Evolutionary conservation across 2,797 vertebrate genomes (phyloP), one percentile per base, ranked within the genome.

Genomic region (Sebastes iracundus): DNA sequence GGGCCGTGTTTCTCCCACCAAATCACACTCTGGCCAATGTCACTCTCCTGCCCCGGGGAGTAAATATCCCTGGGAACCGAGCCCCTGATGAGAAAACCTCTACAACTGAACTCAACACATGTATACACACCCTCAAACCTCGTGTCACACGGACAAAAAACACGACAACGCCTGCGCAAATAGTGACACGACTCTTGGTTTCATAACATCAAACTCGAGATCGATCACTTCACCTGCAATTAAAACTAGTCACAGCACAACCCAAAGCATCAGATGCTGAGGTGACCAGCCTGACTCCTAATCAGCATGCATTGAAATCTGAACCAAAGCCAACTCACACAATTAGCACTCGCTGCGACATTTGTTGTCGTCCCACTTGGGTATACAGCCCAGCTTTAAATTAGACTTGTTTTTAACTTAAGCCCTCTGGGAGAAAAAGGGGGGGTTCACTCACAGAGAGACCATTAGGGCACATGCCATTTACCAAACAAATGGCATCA

Each of bases 11-110:
- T 88, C 88, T 93, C 90, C 90, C 87, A 87, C 84, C 86, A 83
- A 93, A 87, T 94, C 91, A 77, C 87, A 92, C 87, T 92, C 95
- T 95, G 95, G 93, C 87, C 91, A 94, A 84, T 93, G 93, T 95
- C 94, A 95, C 90, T 90, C 82, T 33, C 81, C 80, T 87, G 93
- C 92, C 93, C 91, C 81, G 2, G 91, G 92, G 92, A 87, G 83
- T 79, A 85, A 84, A 92, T 91, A 93, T 93, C 90, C 91, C 93
- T 95, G 94, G 87, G 95, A 96, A 96, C 92, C 66, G 13, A 93
- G 78, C 32, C 88, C 78, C 86, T 73, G 81, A 91, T 89, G 89
- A 86, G 75, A 80, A 81, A 86, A 77, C 42, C 72, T 80, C 61
- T 63, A 71, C 38, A 72, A 75, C 58, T 75, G 64, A 59, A 70